These are phyloP conservation scores for Stratiolaelaps scimitus DNA, from an alignment of 1,140 invertebrate genomes.

Conservation along the genomic window DNA sequence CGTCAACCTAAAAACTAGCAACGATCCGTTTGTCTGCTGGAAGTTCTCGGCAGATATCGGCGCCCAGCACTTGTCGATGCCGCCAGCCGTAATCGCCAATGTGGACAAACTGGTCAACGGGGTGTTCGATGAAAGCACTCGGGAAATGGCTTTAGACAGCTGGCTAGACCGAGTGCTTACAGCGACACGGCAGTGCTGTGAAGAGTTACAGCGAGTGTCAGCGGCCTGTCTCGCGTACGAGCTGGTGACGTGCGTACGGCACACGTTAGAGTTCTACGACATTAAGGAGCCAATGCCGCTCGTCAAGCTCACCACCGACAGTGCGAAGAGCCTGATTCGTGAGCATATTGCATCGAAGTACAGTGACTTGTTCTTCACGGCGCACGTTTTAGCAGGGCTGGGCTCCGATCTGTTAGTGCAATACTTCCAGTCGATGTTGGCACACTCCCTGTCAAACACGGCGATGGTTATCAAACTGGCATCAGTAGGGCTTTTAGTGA, in stretches of 20 bases:
- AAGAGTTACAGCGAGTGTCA: constrained; percentile 12
- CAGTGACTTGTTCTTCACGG: background rate
- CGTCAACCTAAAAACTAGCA: constrained; percentile 12
- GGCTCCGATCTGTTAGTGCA: constrained; percentile 9
- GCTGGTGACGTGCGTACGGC: constrained; percentile 8
- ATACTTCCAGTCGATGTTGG: constrained; percentile 26
- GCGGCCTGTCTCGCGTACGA: background rate
- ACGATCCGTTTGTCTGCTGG: constrained; percentile 26
- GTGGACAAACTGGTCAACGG: constrained; percentile 19
- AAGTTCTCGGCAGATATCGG: constrained; percentile 10
- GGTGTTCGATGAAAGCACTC: constrained; percentile 22
- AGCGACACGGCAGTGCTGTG: background rate
- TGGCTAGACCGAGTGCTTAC: background rate
- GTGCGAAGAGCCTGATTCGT: background rate
- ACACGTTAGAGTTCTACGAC: background rate
- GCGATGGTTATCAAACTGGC: constrained; percentile 18
- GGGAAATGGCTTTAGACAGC: background rate
- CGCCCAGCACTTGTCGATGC: constrained; percentile 6
- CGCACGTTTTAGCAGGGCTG: constrained; percentile 19
- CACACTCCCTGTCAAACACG: constrained; percentile 7
- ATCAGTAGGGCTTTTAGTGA: constrained; percentile 10
- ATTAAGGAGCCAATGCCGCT: background rate
- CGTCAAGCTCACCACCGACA: background rate
- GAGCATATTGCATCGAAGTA: constrained; percentile 22
- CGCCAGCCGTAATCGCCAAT: background rate